Conservation (phyloP, 2,113 vertebrate genomes). For the Hydropotes inermis region DNA sequence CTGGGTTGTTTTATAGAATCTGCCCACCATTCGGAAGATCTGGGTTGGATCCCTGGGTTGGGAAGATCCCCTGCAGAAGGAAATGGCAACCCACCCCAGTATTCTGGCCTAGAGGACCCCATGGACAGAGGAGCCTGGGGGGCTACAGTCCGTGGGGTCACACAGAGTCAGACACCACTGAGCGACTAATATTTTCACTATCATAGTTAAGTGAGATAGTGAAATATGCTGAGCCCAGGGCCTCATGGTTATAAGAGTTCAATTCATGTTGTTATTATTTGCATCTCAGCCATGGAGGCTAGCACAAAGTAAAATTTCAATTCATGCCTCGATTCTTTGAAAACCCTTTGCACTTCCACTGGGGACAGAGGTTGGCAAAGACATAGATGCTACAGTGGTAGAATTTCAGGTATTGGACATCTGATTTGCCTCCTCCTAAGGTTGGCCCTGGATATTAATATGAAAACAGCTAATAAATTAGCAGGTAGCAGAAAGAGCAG, state of each 20-base stretch:
- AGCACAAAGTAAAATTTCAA: background rate
- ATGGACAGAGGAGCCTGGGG: background rate
- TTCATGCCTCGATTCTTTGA: background rate
- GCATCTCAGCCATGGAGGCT: background rate
- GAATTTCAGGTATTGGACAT: background rate
- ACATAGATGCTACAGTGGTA: background rate
- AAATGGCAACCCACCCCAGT: background rate
- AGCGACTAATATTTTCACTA: background rate
- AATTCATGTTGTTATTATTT: background rate
- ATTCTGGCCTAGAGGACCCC: background rate
- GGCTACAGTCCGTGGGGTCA: background rate
- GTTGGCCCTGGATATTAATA: slow-evolving; percentile 3
- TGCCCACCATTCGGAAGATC: background rate
- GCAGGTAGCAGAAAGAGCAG: background rate
- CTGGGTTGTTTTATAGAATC: background rate
- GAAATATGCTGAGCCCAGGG: background rate
- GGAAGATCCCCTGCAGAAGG: background rate
- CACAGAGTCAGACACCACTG: background rate
- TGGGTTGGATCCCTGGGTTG: background rate
- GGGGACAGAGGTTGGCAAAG: background rate
- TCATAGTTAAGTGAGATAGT: background rate
- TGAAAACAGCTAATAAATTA: slow-evolving; percentile 47
- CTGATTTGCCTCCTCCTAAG: slow-evolving; percentile 15
- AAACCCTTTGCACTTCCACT: background rate
- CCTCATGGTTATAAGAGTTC: background rate